Percentiles rank a stretch among this genome's conserved stretches.
Conservation (phyloP, 2,113 vertebrate genomes). For the sheep (Ovis aries) region ARS-UI_Ramb_v3.0 NC_056056.1:82325001-82325500, state of each 20-base stretch:
- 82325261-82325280: neutral
- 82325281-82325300: neutral
- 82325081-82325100: slow-evolving; percentile 31
- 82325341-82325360: neutral
- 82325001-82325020: slow-evolving; percentile 32
- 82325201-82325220: slow-evolving; percentile 17
- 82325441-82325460: neutral
- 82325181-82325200: slow-evolving; percentile 21
- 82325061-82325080: slow-evolving; percentile 37
- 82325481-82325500: neutral
- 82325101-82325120: slow-evolving; percentile 17
- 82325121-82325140: slow-evolving; percentile 48
- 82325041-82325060: slow-evolving; percentile 17
- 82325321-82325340: neutral
- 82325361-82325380: neutral
- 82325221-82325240: neutral
- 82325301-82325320: neutral
- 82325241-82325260: neutral
- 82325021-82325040: slow-evolving; percentile 28
- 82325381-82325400: neutral
- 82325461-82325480: neutral
- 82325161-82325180: neutral
- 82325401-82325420: neutral
- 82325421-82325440: neutral
- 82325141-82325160: neutral